Evolutionary conservation across 2,888 invertebrate species (phyloP), one percentile per base, ranked within the genome.

Genomic region (Ptychoptera albimana): DNA sequence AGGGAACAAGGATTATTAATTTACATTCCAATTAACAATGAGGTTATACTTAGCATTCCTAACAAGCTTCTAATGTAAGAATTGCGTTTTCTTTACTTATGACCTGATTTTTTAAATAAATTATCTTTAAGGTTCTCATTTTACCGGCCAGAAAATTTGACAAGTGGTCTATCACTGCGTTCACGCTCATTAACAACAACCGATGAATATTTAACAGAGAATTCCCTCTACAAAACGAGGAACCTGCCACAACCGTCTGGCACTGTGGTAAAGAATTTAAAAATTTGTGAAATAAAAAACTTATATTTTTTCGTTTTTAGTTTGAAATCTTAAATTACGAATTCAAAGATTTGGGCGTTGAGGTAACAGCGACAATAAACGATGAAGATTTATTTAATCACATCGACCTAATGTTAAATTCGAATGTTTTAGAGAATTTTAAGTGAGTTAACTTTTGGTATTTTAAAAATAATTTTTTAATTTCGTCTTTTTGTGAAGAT

Each of bases 1-100:
- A 71, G 79, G n/a, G 75, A 77, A 47, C 75, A 79, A 53, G 79
- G 80, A 1, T 59, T 80, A 46, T 75, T 81, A 1, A 73, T 74
- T 1, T 79, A 79, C 51, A 54, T 79, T 5, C 79, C 79, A 0
- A 68, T 77, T 51, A 77, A 74, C 51, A 64, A 58, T 46, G 63
- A 64, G 41, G 45, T 65, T 3, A 59, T 56, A 57, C 42, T 54
- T 1, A 63, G 64, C 45, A 54, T 59, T 30, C 58, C 55, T 6
- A 56, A 53, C 32, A 53, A 53, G 35, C 60, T 60, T 41, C 48
- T 60, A 6, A n/a, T 9, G 32, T 32, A 45, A 12, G 42, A 42
- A 12, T 43, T 9, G 13, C 32, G 2, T n/a, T 32, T 7, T 14
- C 4, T 34, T 43, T 43, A 40, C 36, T 36, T 35, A 43, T 14